Evolutionary conservation across 2,113 vertebrate genomes (phyloP).

Genomic region (Ptyas mucosa): DNA sequence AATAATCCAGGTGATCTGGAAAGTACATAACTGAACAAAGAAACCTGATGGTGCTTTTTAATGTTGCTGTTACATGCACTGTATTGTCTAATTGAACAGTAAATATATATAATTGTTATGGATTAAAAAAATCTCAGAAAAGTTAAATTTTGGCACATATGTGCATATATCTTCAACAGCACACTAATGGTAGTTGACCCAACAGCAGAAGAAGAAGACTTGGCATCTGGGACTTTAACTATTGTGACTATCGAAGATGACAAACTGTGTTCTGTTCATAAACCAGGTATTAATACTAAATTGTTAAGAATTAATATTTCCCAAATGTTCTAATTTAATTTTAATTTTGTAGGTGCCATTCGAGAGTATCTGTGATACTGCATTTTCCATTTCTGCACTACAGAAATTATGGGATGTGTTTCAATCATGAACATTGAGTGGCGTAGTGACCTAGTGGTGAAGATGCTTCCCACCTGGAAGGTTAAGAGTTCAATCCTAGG

Average conservation of each 20-base stretch:
- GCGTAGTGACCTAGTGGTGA: not conserved
- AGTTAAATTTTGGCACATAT: not conserved
- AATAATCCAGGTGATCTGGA: not conserved
- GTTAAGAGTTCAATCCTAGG: not conserved
- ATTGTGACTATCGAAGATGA: constrained; percentile 86
- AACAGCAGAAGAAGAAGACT: constrained; percentile 86
- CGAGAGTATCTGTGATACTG: not conserved
- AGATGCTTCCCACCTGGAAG: not conserved
- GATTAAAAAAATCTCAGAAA: not conserved
- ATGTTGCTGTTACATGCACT: not conserved
- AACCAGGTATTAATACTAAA: constrained; percentile 80
- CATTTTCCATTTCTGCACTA: not conserved
- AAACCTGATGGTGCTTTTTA: not conserved
- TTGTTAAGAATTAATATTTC: not conserved
- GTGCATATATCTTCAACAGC: constrained; percentile 60
- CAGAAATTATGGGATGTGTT: not conserved
- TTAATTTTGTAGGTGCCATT: not conserved
- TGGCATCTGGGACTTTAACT: constrained; percentile 82
- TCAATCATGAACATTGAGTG: not conserved
- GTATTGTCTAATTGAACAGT: not conserved
- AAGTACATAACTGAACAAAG: not conserved
- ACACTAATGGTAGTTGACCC: constrained; percentile 87
- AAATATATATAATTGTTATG: not conserved
- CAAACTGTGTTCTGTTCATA: constrained; percentile 84
- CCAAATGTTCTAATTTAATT: not conserved